Evolutionary conservation across 1,140 invertebrate genomes (phyloP), one percentile per base, ranked within the genome.

Genomic region (Drosophila sucinea): DNA sequence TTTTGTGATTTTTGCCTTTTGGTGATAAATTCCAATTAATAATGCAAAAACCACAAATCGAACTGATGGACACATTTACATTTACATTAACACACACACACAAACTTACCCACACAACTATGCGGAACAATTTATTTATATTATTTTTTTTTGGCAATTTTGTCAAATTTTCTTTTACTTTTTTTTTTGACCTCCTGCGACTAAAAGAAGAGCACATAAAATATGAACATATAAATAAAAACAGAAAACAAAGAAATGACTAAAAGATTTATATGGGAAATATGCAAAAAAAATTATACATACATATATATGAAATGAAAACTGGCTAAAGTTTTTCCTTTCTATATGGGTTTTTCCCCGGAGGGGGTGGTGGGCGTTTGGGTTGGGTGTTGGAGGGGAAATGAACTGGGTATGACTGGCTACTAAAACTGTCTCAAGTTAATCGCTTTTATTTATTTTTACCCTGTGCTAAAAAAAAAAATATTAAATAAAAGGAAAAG

Each of bases 401-500:
- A 23, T 23, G 17, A 23, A 47, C 6, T 7, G 25, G 44, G 44
- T 10, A 51, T 8, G 29, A 75, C 27, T 81, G 83, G 79, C 79
- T 69, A 84, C 79, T 87, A 87, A 87, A 87, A 87, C 84, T 87
- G 84, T 87, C 84, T 87, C 84, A 87, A 89, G 85, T 84, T 89
- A 87, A 89, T 87, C 84, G 84, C 84, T 89, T 87, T 87, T 87
- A 87, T 87, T 87, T 87, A 89, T 87, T 87, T 87, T 83, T 77
- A 80, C 82, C 83, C 79, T 82, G 67, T 74, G 72, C 67, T 54
- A 70, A 72, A 69, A 70, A 73, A 58, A 75, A 62, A 70, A 41
- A 70, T 67, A 60, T 55, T 70, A 33, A 60, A 41, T 40, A 41
- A 73, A 40, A 56, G n/a, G 54, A 61, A 73, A 67, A 41, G 60